Evolutionary conservation across 2,888 invertebrate genomes (phyloP), one percentile per base, ranked within the genome.

Genomic region (Frankliniella intonsa): DNA sequence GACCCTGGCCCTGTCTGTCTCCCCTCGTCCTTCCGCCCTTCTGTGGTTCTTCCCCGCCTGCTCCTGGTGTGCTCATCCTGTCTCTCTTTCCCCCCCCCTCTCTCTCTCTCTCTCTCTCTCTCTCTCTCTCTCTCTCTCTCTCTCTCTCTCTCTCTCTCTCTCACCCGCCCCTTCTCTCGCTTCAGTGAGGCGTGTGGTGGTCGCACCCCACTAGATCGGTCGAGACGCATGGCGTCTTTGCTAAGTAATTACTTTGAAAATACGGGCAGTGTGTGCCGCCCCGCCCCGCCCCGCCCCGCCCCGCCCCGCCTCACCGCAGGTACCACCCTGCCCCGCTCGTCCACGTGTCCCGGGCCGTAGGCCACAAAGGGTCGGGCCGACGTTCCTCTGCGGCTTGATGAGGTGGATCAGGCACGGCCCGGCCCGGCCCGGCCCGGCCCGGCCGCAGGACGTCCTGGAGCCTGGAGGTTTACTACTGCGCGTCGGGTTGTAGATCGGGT

Each of bases 71-170:
- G 17, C 27, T 22, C 69, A 5, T 14, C 9, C 79, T 38, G 25
- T 81, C 22, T 81, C 50, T 81, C 51, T 69, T 22, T 22, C 27
- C 76, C 69, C 49, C 69, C 49, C n/a, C 7, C 50, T 9, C 49
- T 49, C 49, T 50, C 9, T 79, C 76, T 49, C 55, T 76, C 62
- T 50, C 79, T n/a, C 50, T 79, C 38, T 65, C 51, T 50, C 3
- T 55, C 55, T 79, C 65, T 50, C 49, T 22, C n/a, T 38, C 79
- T 51, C 80, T 38, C 80, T 49, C 49, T 80, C 0, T 25, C 51
- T 79, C 79, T 10, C 22, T 19, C 82, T 82, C 50, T 80, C 79
- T 80, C 55, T 82, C 62, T 62, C 19, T 50, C 50, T 19, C 8
- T 62, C 55, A 9, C 38, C 79, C 62, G 79, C 50, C 25, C 12